These are phyloP conservation scores for Drosophila sproati DNA, from an alignment of 1,140 invertebrate species.

Conservation along the genomic window DNA sequence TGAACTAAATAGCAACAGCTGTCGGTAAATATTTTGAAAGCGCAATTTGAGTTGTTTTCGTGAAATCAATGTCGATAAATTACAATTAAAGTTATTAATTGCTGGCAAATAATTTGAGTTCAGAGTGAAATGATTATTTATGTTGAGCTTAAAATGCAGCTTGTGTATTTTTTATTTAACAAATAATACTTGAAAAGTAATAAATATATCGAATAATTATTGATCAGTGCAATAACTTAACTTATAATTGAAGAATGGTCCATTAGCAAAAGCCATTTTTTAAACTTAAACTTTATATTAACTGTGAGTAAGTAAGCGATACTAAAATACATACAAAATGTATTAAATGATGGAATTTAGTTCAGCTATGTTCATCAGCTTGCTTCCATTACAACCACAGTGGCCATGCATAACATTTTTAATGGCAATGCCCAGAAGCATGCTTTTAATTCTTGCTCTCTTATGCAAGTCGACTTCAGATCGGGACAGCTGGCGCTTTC, in stretches of 20 bases:
- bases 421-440: constrained; percentile 31
- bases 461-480: constrained; percentile 5
- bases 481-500: neutral
- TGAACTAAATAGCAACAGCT: constrained; percentile 22
- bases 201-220: no score
- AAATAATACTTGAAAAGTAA: no score
- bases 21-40: constrained; percentile 33
- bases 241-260: no score
- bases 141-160: no score
- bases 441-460: constrained; percentile 29
- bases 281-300: no score
- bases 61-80: constrained; percentile 3
- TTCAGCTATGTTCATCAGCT: constrained; percentile 11
- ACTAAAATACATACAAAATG: no score
- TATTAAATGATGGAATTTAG: constrained; percentile 7
- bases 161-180: no score
- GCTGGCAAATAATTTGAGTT: neutral
- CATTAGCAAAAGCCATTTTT: no score
- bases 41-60: constrained; percentile 4
- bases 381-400: constrained; percentile 26
- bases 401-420: constrained; percentile 38
- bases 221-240: no score
- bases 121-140: no score
- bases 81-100: constrained; percentile 8
- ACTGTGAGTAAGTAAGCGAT: no score